phyloP scores from a whole-genome alignment of 1,140 invertebrate genomes.

The Bombus consobrinus region DNA sequence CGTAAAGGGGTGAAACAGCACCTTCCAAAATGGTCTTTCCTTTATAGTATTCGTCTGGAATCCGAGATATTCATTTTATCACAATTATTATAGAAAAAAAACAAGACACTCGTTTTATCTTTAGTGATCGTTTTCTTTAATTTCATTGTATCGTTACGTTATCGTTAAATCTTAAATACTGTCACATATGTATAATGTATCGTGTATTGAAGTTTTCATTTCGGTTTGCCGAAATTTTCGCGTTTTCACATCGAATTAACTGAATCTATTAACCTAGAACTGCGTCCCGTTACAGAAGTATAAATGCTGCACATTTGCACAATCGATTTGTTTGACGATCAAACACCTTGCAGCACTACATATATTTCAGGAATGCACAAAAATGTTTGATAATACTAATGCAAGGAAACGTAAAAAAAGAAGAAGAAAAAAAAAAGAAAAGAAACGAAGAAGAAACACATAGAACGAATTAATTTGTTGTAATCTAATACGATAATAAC shows the following conservation, averaged over 20 bases:
- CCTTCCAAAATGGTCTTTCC: conserved; percentile 22
- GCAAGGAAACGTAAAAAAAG: background rate
- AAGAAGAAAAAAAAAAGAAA: no score
- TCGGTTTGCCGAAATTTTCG: no score
- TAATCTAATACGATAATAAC: conserved; percentile 16
- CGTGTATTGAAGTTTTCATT: background rate
- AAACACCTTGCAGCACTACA: background rate
- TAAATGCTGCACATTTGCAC: conserved; percentile 20
- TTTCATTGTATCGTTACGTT: background rate
- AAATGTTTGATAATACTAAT: background rate
- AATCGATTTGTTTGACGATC: background rate
- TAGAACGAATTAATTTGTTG: background rate
- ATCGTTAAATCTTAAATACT: background rate
- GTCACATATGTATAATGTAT: background rate
- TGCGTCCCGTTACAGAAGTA: background rate
- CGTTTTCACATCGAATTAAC: background rate
- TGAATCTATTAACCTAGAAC: conserved; percentile 17
- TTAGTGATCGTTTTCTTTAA: background rate
- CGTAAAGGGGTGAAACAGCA: conserved; percentile 14
- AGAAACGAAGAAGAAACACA: background rate
- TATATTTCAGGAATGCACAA: background rate
- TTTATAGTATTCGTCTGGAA: conserved; percentile 50
- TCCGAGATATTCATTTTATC: conserved; percentile 58
- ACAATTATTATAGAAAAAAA: conserved; percentile 28
- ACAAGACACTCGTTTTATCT: conserved; percentile 14